Evolutionary conservation across 2,797 vertebrate genomes (phyloP).

Genomic region (Triplophysa bombifrons): DNA sequence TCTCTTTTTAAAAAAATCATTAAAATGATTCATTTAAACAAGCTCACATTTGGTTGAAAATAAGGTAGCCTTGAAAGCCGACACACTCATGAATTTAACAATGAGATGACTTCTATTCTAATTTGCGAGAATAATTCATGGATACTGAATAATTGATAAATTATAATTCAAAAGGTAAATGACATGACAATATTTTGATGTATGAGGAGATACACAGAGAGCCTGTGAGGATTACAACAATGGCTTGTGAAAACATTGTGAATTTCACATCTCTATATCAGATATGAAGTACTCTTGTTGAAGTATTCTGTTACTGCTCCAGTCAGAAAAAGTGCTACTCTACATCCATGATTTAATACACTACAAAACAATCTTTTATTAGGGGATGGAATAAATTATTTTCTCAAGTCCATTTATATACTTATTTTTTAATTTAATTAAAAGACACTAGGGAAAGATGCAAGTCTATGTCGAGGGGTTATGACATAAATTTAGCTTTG

Average conservation of each 20-base stretch:
- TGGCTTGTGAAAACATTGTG: background rate
- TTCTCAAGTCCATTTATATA: no score
- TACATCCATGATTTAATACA: background rate
- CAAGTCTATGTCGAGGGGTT: background rate
- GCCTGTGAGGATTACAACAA: background rate
- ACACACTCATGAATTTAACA: conserved; percentile 40
- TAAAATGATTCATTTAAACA: conserved; percentile 15
- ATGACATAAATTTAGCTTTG: background rate
- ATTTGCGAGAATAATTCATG: conserved; percentile 56
- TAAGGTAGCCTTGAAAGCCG: conserved; percentile 26
- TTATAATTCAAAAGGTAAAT: conserved; percentile 50
- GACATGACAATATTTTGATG: conserved; percentile 34
- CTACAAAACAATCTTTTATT: background rate
- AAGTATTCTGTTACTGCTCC: background rate
- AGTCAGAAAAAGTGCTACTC: background rate
- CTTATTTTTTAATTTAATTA: no score
- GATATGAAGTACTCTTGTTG: background rate
- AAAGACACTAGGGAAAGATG: no score
- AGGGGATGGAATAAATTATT: no score
- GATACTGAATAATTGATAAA: conserved; percentile 47
- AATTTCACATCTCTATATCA: background rate
- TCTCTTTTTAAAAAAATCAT: background rate
- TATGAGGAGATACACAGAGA: background rate
- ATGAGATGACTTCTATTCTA: conserved; percentile 37
- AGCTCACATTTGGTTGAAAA: conserved; percentile 10